Conservation (phyloP, 2,888 invertebrate genomes). For the Venusia cambrica region DNA sequence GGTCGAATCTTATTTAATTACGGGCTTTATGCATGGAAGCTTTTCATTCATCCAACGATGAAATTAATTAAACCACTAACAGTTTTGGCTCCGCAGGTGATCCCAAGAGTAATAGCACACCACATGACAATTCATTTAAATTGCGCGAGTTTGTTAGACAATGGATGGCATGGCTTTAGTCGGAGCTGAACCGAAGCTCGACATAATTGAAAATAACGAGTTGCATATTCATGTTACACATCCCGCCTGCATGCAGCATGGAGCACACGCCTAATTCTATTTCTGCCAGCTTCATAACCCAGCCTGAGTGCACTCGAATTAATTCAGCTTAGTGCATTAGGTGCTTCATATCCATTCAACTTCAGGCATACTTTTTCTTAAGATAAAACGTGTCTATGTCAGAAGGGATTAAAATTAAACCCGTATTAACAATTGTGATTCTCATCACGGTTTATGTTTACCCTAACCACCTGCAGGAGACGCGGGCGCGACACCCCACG, state of each 20-base stretch:
- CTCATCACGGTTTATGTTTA: constrained; percentile 50
- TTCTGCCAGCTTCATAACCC: constrained; percentile 22
- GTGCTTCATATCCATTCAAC: constrained; percentile 17
- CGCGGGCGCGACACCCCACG: constrained; percentile 53
- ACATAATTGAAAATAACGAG: constrained; percentile 68
- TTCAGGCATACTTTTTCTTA: constrained; percentile 9
- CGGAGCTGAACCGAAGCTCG: constrained; percentile 44
- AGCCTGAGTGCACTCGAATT: constrained; percentile 21
- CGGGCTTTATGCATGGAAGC: too few species aligned
- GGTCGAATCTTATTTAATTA: too few species aligned
- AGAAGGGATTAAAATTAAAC: constrained; percentile 31
- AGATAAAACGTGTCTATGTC: constrained; percentile 6
- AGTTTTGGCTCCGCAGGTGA: constrained; percentile 33
- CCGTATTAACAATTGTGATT: constrained; percentile 53
- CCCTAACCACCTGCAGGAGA: constrained; percentile 50
- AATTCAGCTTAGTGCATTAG: constrained; percentile 19
- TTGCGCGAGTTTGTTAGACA: constrained; percentile 49
- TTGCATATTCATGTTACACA: constrained; percentile 62
- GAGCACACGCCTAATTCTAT: constrained; percentile 26
- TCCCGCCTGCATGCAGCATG: constrained; percentile 20
- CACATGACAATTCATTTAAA: constrained; percentile 51
- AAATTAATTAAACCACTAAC: constrained; percentile 23
- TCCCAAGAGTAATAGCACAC: constrained; percentile 37
- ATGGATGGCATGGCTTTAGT: constrained; percentile 44
- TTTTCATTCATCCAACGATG: constrained; percentile 3